Percentiles rank a stretch among this genome's conserved stretches.
Conservation (phyloP, 2,797 vertebrate species). For the Typhlichthys eigenmanni region DNA sequence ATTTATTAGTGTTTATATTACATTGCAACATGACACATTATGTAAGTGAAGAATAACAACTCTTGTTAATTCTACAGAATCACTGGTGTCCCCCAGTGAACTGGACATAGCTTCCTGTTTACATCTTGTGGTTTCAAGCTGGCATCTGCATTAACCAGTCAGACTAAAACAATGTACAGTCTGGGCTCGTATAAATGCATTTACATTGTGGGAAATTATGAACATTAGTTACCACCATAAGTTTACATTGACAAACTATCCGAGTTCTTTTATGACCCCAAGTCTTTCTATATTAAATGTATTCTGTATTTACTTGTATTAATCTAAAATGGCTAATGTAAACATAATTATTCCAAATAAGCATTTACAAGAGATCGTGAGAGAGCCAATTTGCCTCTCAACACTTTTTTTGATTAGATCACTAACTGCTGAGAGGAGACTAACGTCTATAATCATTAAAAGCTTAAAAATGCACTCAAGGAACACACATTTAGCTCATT, state of each 20-base stretch:
- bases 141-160: slow-evolving; percentile 35
- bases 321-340: too few relatives aligned
- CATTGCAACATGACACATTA: slow-evolving; percentile 4
- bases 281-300: too few relatives aligned
- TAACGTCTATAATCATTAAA: slow-evolving; percentile 33
- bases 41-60: background rate
- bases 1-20: slow-evolving; percentile 3
- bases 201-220: slow-evolving; percentile 1
- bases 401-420: background rate
- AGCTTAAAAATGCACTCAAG: slow-evolving; percentile 23
- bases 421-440: background rate
- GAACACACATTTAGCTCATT: slow-evolving; percentile 50
- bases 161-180: slow-evolving; percentile 26
- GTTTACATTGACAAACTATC: too few relatives aligned
- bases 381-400: background rate
- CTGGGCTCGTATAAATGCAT: slow-evolving; percentile 1
- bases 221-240: background rate
- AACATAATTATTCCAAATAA: too few relatives aligned
- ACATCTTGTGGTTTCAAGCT: slow-evolving; percentile 36
- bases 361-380: too few relatives aligned
- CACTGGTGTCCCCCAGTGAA: slow-evolving; percentile 26
- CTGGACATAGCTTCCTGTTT: slow-evolving; percentile 43
- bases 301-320: too few relatives aligned
- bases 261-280: too few relatives aligned
- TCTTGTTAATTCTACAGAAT: slow-evolving; percentile 1